Percentiles rank a stretch among this genome's conserved stretches.
Evolutionary conservation across 92 coral and sea anemone genomes (phyloP).

Genomic region (Umimayanthus kanabou): DNA sequence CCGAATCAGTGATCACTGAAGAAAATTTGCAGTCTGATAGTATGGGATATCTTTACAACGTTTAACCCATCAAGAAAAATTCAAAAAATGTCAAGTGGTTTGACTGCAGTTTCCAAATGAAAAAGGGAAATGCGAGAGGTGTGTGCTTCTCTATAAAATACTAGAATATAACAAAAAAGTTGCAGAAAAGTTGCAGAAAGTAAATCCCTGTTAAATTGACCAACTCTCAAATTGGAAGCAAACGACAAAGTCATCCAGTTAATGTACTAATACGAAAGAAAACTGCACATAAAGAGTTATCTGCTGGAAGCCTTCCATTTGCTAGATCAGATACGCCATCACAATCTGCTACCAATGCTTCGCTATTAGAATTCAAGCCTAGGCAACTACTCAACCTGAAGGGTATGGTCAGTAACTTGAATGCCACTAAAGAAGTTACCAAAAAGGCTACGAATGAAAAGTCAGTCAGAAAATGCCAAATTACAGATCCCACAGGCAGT

Average conservation of each 20-base stretch:
- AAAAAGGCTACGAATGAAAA: constrained; percentile 22
- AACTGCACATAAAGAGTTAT: constrained; percentile 21
- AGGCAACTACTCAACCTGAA: constrained; percentile 30
- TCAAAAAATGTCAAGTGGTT: constrained; percentile 48
- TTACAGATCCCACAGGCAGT: constrained; percentile 50
- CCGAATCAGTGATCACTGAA: constrained; percentile 6
- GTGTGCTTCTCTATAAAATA: constrained; percentile 46
- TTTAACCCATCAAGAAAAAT: constrained; percentile 53
- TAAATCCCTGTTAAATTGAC: constrained; percentile 48
- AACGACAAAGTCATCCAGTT: constrained; percentile 29
- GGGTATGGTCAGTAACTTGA: constrained; percentile 32
- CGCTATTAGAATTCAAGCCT: constrained; percentile 34
- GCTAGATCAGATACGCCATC: neutral
- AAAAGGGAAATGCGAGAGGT: constrained; percentile 47
- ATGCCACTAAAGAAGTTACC: constrained; percentile 20
- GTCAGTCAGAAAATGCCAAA: constrained; percentile 48
- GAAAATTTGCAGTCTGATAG: constrained; percentile 19
- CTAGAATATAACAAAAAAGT: too few relatives aligned
- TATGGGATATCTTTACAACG: constrained; percentile 42
- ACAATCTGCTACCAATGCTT: constrained; percentile 35
- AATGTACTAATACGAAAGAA: constrained; percentile 32
- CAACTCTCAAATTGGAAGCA: constrained; percentile 45
- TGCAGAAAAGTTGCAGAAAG: constrained; percentile 32
- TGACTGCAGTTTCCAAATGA: constrained; percentile 46
- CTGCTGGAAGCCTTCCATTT: neutral